Evolutionary conservation across 2,888 invertebrate species (phyloP), one percentile per base, ranked within the genome.

Genomic region (Chymomyza caudatula): DNA sequence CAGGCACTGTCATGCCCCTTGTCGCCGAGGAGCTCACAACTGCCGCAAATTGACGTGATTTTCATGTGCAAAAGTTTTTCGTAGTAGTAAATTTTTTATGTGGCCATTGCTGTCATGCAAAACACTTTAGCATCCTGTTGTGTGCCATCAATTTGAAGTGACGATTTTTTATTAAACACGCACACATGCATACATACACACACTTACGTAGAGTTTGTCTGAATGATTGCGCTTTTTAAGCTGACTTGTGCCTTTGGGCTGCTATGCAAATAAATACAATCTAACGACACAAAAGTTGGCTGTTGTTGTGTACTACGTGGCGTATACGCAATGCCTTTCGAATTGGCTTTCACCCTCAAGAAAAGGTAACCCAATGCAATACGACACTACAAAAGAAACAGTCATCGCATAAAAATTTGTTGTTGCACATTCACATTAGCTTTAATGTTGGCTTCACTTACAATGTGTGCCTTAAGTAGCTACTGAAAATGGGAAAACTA

Each of bases 111-210:
- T 37, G 51, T 13, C 51, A 22, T 13, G 11, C 4, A 20, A 37
- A 20, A 51, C 19, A 51, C 20, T 51, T 51, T 51, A 53, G 25
- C 53, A 29, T 13, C 23, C 23, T 13, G 51, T 47, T 54, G 61
- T 37, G 51, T 43, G 52, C 56, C 57, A 49, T 73, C 67, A 63
- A 65, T 63, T 67, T 67, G 59, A 51, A 61, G 60, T 68, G 63
- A 69, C 55, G 51, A 54, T 20, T 62, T 60, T 47, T 44, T 60
- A 53, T 44, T 19, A 23, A 4, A 29, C 37, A 15, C 29, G 22
- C 44, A 44, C 8, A 44, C 15, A n/a, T n/a, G n/a, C n/a, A n/a
- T n/a, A n/a, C n/a, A 11, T 6, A 37, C 2, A 37, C 2, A 37
- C 2, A 25, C 43, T 29, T 15, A 23, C 44, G 22, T 49, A 22